Percentiles rank a stretch among this genome's conserved stretches.
These are phyloP conservation scores for Gopherus evgoodei DNA, from an alignment of 2,113 vertebrate species.

Conservation along the genomic window DNA sequence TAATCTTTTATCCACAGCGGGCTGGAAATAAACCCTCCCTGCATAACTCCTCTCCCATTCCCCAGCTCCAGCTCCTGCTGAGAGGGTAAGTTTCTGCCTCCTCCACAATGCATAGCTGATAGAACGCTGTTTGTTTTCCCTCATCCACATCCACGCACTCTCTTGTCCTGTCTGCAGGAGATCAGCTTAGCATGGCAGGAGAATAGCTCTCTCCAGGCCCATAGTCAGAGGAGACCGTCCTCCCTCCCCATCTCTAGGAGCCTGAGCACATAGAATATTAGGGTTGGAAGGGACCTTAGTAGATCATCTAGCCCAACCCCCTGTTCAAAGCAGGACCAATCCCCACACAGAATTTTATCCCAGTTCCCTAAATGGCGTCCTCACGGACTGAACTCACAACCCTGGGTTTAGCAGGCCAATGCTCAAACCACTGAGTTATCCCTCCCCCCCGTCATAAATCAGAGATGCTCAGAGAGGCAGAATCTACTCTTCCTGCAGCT, in stretches of 20 bases:
- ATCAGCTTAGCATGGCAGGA: background rate
- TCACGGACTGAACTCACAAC: too few relatives aligned
- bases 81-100: background rate
- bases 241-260: background rate
- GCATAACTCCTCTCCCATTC: background rate
- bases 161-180: background rate
- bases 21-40: background rate
- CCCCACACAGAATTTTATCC: too few relatives aligned
- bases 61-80: too few relatives aligned
- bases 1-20: background rate
- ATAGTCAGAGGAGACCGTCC: background rate
- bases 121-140: background rate
- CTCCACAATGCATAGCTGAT: background rate
- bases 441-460: background rate
- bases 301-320: too few relatives aligned
- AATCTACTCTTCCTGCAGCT: background rate
- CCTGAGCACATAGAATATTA: background rate
- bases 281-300: too few relatives aligned
- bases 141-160: background rate
- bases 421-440: too few relatives aligned
- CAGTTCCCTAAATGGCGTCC: too few relatives aligned
- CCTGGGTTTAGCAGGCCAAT: too few relatives aligned
- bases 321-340: too few relatives aligned
- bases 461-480: background rate
- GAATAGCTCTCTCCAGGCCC: background rate